These are phyloP conservation scores for Orientallactaga bullata DNA, from an alignment of 2,113 vertebrate species.

Conservation along the genomic window DNA sequence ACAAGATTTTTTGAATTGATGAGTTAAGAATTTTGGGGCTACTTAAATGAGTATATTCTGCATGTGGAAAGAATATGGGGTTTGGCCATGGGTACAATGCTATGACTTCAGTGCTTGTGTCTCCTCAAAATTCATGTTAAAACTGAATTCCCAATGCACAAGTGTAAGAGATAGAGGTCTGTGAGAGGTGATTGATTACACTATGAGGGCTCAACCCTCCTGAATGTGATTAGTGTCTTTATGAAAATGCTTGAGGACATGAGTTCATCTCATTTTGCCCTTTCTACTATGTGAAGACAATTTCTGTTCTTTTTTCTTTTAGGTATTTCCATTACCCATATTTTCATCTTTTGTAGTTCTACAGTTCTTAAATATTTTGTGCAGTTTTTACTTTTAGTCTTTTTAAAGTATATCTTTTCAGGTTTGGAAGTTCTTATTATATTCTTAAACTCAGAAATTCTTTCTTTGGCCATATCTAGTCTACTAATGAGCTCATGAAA, in stretches of 20 bases:
- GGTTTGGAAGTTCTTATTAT: neutral
- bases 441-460: neutral
- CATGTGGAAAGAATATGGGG: neutral
- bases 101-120: neutral
- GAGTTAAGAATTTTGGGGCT: neutral
- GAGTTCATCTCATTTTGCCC: neutral
- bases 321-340: neutral
- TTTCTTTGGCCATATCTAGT: neutral
- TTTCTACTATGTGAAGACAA: neutral
- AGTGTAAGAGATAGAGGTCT: neutral
- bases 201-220: neutral
- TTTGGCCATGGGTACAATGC: neutral
- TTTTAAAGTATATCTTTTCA: neutral
- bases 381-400: neutral
- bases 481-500: neutral
- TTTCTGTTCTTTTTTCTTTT: neutral
- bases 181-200: neutral
- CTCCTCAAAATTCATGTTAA: neutral
- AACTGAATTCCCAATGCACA: neutral
- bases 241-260: neutral
- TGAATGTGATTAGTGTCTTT: neutral
- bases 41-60: neutral
- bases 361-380: neutral
- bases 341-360: neutral
- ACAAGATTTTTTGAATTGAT: neutral